Evolutionary conservation across 2,888 invertebrate genomes (phyloP).

Genomic region (Phragmatobia fuliginosa): DNA sequence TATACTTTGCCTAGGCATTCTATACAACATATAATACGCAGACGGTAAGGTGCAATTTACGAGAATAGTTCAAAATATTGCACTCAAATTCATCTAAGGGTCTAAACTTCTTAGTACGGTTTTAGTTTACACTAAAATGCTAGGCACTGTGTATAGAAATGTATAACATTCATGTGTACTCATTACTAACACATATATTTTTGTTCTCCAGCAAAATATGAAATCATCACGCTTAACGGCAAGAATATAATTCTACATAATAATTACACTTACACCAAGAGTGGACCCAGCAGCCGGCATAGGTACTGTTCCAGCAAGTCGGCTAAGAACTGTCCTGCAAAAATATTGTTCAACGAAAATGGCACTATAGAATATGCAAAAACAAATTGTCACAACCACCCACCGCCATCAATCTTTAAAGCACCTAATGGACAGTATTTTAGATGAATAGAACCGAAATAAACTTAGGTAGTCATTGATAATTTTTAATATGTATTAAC

Average conservation of each 20-base stretch:
- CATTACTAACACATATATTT: no score
- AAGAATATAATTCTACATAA: conserved; percentile 24
- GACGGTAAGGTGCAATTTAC: no score
- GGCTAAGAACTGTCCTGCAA: conserved; percentile 32
- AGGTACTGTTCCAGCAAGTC: conserved; percentile 36
- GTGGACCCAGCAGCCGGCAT: conserved; percentile 16
- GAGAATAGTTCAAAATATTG: no score
- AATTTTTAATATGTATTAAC: background rate
- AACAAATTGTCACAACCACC: conserved; percentile 25
- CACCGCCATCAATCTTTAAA: conserved; percentile 28
- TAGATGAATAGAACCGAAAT: background rate
- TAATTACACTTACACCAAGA: conserved; percentile 29
- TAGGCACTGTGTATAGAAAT: no score
- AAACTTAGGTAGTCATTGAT: background rate
- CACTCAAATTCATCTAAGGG: no score
- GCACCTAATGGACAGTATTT: conserved; percentile 24
- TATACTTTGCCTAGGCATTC: no score
- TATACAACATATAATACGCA: no score
- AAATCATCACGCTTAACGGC: conserved; percentile 25
- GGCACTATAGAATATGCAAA: conserved; percentile 15
- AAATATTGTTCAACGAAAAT: conserved; percentile 26
- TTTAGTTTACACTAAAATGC: no score
- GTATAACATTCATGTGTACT: no score
- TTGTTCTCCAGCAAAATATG: background rate
- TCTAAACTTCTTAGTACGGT: no score